phyloP scores from a whole-genome alignment of 2,888 invertebrate species.

The Drosophila quasianomalipes region DNA sequence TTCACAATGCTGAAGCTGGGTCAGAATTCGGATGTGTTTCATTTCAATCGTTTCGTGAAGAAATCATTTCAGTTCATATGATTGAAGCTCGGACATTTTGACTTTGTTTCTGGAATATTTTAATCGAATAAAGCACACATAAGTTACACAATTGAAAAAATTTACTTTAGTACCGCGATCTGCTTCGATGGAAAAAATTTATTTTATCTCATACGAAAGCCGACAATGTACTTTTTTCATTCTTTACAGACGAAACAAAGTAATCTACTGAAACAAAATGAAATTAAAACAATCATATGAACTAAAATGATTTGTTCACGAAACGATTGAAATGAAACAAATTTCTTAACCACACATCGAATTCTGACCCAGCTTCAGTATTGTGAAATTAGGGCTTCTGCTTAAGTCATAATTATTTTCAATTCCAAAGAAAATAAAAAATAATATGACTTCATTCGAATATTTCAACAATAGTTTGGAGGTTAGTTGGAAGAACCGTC shows the following conservation, averaged over 20 bases:
- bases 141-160: constrained; percentile 51
- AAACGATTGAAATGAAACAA: constrained; percentile 21
- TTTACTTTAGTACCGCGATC: constrained; percentile 36
- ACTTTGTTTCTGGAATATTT: constrained; percentile 44
- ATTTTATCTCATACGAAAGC: constrained; percentile 29
- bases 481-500: not conserved
- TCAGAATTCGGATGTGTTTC: constrained; percentile 9
- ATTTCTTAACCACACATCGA: not conserved
- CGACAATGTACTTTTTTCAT: constrained; percentile 53
- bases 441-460: not conserved
- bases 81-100: constrained; percentile 96
- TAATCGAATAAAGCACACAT: constrained; percentile 32
- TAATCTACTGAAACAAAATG: constrained; percentile 36
- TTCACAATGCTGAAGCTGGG: not conserved
- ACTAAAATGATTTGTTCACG: constrained; percentile 27
- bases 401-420: not conserved
- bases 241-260: constrained; percentile 48
- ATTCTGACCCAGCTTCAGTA: not conserved
- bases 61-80: constrained; percentile 85
- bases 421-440: not conserved
- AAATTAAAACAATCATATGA: constrained; percentile 18
- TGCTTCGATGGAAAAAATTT: constrained; percentile 28
- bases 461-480: not conserved
- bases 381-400: not conserved
- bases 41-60: constrained; percentile 30